Percentiles rank a stretch among this genome's conserved stretches.
Conservation (phyloP, 2,888 invertebrate genomes). For the Protonemura montana region DNA sequence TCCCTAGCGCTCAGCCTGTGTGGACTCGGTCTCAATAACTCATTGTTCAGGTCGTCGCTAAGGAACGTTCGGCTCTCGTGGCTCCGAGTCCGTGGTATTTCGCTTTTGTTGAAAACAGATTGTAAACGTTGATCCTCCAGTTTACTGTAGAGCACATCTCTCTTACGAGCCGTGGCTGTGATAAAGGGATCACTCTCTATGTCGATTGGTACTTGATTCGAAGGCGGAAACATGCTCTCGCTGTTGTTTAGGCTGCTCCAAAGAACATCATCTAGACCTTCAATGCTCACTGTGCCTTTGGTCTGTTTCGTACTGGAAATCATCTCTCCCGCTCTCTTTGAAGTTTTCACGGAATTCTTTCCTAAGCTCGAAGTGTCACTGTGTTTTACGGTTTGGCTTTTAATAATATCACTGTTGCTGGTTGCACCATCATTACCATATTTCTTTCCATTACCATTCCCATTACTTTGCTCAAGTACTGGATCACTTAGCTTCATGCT, state of each 20-base stretch:
- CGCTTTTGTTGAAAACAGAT: constrained; percentile 20
- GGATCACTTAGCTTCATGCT: constrained; percentile 37
- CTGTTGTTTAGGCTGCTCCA: constrained; percentile 32
- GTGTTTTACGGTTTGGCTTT: background rate
- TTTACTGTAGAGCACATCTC: constrained; percentile 19
- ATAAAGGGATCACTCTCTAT: background rate
- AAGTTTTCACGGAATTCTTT: background rate
- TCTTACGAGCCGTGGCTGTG: background rate
- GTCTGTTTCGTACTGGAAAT: background rate
- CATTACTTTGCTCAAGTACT: constrained; percentile 5
- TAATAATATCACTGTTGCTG: constrained; percentile 7
- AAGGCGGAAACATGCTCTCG: background rate
- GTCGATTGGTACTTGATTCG: constrained; percentile 28
- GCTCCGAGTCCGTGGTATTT: constrained; percentile 9
- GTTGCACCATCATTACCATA: background rate
- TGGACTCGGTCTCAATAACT: too few species aligned
- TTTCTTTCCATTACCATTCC: background rate
- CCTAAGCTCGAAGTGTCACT: background rate
- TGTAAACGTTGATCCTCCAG: background rate
- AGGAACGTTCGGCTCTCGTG: constrained; percentile 45
- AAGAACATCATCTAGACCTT: constrained; percentile 13
- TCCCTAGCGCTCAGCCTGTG: background rate
- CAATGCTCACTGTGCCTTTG: background rate
- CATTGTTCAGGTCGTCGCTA: constrained; percentile 42
- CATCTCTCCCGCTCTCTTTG: background rate